Conservation (phyloP, 2,888 invertebrate genomes). For the Hemaris fuciformis region DNA sequence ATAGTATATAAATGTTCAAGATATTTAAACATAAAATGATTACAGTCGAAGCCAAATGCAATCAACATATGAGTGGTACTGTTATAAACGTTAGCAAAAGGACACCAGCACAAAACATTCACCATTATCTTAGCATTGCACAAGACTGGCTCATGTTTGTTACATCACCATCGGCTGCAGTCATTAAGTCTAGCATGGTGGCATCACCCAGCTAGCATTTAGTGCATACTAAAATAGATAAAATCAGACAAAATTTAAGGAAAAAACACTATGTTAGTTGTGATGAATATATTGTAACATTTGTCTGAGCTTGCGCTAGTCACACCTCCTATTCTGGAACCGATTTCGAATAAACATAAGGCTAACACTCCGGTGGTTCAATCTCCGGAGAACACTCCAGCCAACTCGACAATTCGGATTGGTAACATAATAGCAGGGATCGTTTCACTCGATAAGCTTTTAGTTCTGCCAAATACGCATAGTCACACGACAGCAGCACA, state of each 20-base stretch:
- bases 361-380: conserved; percentile 12
- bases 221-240: conserved; percentile 60
- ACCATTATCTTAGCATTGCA: conserved; percentile 75
- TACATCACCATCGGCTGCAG: conserved; percentile 66
- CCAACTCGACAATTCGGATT: conserved; percentile 49
- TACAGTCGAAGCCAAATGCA: neutral
- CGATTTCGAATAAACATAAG: conserved; percentile 55
- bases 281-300: conserved; percentile 46
- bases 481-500: conserved; percentile 65
- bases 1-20: neutral
- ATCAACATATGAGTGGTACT: neutral
- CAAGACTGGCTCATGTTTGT: conserved; percentile 70
- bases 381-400: conserved; percentile 12
- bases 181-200: conserved; percentile 77
- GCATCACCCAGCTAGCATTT: conserved; percentile 72
- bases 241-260: conserved; percentile 34
- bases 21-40: neutral
- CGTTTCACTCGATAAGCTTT: conserved; percentile 61
- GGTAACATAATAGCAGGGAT: conserved; percentile 67
- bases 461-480: conserved; percentile 71
- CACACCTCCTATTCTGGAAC: conserved; percentile 65
- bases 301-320: conserved; percentile 58
- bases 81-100: conserved; percentile 24
- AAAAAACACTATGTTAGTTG: conserved; percentile 40
- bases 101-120: conserved; percentile 73